A percentile compares a stretch with the other conserved stretches of the same genome.
These are phyloP conservation scores for Aphis gossypii DNA, from an alignment of 1,140 invertebrate genomes.

Conservation along the genomic window DNA sequence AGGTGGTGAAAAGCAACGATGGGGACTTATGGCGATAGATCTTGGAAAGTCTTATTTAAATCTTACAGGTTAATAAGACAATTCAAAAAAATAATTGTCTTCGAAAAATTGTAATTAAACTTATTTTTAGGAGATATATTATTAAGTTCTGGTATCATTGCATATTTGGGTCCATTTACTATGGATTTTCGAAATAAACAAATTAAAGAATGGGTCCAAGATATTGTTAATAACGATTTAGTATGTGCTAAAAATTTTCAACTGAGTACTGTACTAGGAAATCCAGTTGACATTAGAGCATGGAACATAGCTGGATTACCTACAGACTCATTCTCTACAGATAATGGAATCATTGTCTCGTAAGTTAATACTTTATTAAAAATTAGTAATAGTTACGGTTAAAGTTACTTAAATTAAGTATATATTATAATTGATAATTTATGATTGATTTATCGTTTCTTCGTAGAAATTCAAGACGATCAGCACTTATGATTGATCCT, in stretches of 20 bases:
- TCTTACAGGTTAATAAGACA: slow-evolving; percentile 64
- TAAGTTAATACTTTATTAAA: slow-evolving; percentile 63
- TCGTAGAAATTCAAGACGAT: slow-evolving; percentile 77
- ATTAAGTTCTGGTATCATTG: slow-evolving; percentile 85
- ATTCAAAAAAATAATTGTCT: not conserved
- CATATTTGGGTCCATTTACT: slow-evolving; percentile 91
- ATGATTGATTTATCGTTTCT: not conserved
- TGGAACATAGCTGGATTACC: slow-evolving; percentile 94
- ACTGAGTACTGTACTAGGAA: slow-evolving; percentile 78
- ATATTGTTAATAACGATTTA: slow-evolving; percentile 73
- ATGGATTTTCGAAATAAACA: slow-evolving; percentile 76
- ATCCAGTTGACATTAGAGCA: slow-evolving; percentile 84
- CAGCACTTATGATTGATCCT: slow-evolving; percentile 94
- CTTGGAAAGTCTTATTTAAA: slow-evolving; percentile 72
- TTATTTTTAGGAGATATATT: slow-evolving; percentile 78
- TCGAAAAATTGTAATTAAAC: slow-evolving; percentile 25
- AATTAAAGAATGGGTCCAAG: slow-evolving; percentile 77
- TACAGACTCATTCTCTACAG: slow-evolving; percentile 86
- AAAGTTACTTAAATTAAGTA: slow-evolving; percentile 19
- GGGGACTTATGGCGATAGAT: slow-evolving; percentile 79
- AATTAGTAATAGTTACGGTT: not conserved
- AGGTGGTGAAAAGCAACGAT: slow-evolving; percentile 82
- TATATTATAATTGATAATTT: slow-evolving; percentile 63
- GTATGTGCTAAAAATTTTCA: slow-evolving; percentile 80
- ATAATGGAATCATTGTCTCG: slow-evolving; percentile 91